A percentile compares a stretch with the other conserved stretches of the same genome.
These are phyloP conservation scores for Rhabdophis nuchalis DNA, from an alignment of 2,797 vertebrate species.

Conservation along the genomic window DNA sequence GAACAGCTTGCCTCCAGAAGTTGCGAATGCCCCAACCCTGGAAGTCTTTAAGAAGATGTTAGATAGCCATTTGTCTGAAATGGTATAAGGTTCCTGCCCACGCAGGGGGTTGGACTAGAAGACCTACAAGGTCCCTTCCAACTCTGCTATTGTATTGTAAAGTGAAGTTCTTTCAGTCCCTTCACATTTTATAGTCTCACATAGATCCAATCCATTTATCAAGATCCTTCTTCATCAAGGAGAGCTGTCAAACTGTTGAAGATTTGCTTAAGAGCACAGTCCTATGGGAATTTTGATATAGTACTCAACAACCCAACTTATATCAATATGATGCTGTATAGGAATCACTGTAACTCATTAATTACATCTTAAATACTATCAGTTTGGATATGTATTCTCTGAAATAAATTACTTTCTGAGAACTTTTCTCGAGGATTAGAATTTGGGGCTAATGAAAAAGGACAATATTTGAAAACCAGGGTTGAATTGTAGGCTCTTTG, in stretches of 20 bases:
- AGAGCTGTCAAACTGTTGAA: background rate
- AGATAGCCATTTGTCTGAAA: too few species aligned
- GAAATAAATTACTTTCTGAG: background rate
- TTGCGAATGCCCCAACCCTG: too few species aligned
- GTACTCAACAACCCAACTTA: background rate
- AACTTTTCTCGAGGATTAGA: background rate
- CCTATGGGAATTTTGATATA: background rate
- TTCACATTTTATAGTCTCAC: background rate
- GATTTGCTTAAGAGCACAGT: background rate
- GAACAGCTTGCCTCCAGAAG: too few species aligned
- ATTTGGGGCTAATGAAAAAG: background rate
- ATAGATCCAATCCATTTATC: background rate
- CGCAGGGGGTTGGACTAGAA: too few species aligned
- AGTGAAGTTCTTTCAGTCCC: background rate
- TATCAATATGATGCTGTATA: background rate
- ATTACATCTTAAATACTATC: background rate
- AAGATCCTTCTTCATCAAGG: background rate
- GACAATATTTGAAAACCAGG: background rate
- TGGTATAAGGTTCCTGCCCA: too few species aligned
- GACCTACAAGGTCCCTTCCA: too few species aligned
- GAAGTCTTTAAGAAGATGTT: too few species aligned
- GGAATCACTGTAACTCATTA: background rate
- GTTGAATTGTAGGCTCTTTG: background rate
- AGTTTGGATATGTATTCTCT: slow-evolving; percentile 4
- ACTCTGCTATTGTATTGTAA: too few species aligned